A percentile compares a stretch with the other conserved stretches of the same genome.
phyloP scores from a whole-genome alignment of 1,140 invertebrate genomes.

The Musca vetustissima region DNA sequence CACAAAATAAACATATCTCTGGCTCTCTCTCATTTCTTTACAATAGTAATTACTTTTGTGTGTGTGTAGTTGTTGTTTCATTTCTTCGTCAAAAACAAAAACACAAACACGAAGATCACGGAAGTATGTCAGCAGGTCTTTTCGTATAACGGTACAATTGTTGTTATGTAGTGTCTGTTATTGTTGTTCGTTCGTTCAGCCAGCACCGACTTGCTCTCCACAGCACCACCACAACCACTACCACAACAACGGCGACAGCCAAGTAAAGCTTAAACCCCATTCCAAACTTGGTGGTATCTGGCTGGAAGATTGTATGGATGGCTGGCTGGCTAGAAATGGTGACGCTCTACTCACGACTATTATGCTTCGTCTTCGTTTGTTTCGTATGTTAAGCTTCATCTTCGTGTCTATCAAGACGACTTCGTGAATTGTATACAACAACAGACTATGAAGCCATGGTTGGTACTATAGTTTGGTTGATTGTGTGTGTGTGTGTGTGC shows the following conservation, averaged over 20 bases:
- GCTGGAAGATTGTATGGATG: neutral
- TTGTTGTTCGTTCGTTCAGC: neutral
- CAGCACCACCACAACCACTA: too few relatives aligned
- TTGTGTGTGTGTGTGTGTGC: too few relatives aligned
- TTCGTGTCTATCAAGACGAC: too few relatives aligned
- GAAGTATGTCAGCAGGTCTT: slow-evolving; percentile 57
- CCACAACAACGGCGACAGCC: too few relatives aligned
- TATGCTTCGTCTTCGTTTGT: too few relatives aligned
- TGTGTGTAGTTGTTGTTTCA: slow-evolving; percentile 39
- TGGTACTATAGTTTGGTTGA: too few relatives aligned
- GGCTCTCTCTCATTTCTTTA: neutral
- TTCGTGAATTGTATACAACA: too few relatives aligned
- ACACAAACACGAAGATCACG: slow-evolving; percentile 40
- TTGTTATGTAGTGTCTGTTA: slow-evolving; percentile 27
- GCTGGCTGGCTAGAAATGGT: slow-evolving; percentile 5
- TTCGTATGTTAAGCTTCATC: too few relatives aligned
- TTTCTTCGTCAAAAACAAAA: slow-evolving; percentile 23
- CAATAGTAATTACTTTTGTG: slow-evolving; percentile 33
- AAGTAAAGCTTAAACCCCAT: too few relatives aligned
- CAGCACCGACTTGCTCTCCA: neutral
- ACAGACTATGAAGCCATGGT: too few relatives aligned
- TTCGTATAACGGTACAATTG: slow-evolving; percentile 52
- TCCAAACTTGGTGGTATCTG: neutral
- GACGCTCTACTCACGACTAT: neutral
- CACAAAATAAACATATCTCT: neutral